Conservation (phyloP, 2,888 invertebrate species). For the Physocephala rufipes region DNA sequence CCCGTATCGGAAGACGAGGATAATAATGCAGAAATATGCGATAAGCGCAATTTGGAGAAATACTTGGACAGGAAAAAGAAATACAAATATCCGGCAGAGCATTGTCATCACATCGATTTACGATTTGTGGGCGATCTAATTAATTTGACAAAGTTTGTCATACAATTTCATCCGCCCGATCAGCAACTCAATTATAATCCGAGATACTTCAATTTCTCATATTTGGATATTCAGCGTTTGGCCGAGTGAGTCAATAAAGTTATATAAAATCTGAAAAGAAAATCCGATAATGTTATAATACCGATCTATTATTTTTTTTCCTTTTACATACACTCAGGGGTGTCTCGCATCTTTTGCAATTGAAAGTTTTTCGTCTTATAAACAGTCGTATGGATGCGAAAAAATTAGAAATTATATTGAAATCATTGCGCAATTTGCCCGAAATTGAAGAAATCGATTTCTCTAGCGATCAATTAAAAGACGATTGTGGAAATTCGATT, state of each 20-base stretch:
- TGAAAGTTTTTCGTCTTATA: slow-evolving; percentile 55
- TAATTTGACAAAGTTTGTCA: slow-evolving; percentile 48
- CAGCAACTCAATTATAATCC: slow-evolving; percentile 51
- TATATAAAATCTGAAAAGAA: no score
- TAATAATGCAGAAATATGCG: slow-evolving; percentile 43
- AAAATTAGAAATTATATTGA: slow-evolving; percentile 51
- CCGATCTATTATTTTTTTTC: no score
- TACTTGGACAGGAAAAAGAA: slow-evolving; percentile 39
- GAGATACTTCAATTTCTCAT: slow-evolving; percentile 56
- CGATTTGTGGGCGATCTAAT: slow-evolving; percentile 53
- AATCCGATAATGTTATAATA: no score
- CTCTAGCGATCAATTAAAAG: slow-evolving; percentile 52
- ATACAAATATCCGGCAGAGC: slow-evolving; percentile 52
- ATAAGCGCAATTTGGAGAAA: slow-evolving; percentile 50
- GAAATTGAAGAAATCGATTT: slow-evolving; percentile 55
- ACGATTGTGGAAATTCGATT: slow-evolving; percentile 52
- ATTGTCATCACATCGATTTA: slow-evolving; percentile 58
- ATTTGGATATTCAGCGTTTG: slow-evolving; percentile 52
- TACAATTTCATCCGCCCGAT: slow-evolving; percentile 57
- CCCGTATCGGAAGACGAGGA: slow-evolving; percentile 49
- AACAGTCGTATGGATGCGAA: slow-evolving; percentile 55
- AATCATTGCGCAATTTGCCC: slow-evolving; percentile 46
- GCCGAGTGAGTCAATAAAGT: slow-evolving; percentile 45
- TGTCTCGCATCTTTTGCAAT: slow-evolving; percentile 47
- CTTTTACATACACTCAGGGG: no score